Evolutionary conservation across 2,797 vertebrate genomes (phyloP), one percentile per base, ranked within the genome.

Genomic region (Synanceia verrucosa): DNA sequence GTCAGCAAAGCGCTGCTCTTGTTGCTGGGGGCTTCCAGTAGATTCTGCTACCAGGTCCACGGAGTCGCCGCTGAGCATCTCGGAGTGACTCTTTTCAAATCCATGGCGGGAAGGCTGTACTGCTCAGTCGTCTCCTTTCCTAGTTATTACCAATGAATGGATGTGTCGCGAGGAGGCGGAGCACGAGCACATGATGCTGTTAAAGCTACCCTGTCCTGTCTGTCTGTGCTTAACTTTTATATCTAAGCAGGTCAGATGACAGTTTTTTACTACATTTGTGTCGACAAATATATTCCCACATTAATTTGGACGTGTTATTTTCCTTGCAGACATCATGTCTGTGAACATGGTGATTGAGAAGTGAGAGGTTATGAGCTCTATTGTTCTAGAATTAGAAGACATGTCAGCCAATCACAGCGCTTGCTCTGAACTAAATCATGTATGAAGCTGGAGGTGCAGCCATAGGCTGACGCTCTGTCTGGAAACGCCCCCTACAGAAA

Each of bases 11-110:
- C 88, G 88, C 86, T 76, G 78, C 92, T 88, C 87, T 86, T 91
- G 92, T 93, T 92, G 92, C 90, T 90, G 90, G 88, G 90, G 89
- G 72, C n/a, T 90, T 91, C 87, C 73, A 55, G 92, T 71, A 85
- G 83, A 86, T 91, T 92, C 89, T 90, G 88, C 87, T 83, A 61
- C 48, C 85, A 78, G 69, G 78, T 75, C 59, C 78, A 77, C 82
- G 34, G 48, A 78, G 77, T 84, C 87, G 86, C 88, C 85, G 86
- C 88, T 60, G 86, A 89, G 90, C 88, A 86, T 90, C 86, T 88
- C 89, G 81, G 87, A 87, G 89, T 85, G 84, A 69, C 81, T 78
- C 39, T 87, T 84, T 93, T 94, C 87, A 91, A 94, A 94, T 60
- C 78, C 55, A 68, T 92, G 94, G 93, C 94, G 93, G 93, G 91